These are phyloP conservation scores for Forpus xanthops DNA, from an alignment of 2,797 vertebrate species.

Conservation along the genomic window DNA sequence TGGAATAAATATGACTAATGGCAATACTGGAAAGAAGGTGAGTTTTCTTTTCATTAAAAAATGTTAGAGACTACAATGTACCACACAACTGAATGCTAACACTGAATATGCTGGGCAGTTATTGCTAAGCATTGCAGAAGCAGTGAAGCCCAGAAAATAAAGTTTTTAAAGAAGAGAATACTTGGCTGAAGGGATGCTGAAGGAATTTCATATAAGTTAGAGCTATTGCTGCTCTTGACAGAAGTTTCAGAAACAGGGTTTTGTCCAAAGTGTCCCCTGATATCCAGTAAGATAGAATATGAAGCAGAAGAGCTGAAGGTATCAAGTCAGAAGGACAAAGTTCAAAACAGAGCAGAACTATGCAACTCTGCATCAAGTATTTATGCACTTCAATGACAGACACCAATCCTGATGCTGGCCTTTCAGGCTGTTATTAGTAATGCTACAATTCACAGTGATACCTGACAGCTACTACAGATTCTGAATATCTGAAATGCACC, in stretches of 20 bases:
- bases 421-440: neutral
- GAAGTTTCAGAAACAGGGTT: neutral
- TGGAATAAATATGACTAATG: neutral
- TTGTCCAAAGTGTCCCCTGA: neutral
- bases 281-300: neutral
- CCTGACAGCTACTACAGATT: neutral
- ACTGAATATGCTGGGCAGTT: neutral
- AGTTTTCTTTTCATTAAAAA: neutral
- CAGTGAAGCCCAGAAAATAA: neutral
- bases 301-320: neutral
- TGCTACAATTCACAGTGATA: neutral
- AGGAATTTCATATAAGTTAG: neutral
- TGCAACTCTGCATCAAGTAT: neutral
- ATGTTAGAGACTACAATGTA: neutral
- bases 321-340: neutral
- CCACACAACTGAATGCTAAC: neutral
- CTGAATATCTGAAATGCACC: neutral
- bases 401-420: neutral
- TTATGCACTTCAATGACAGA: slow-evolving; percentile 4
- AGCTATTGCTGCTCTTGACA: neutral
- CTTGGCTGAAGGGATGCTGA: neutral
- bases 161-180: neutral
- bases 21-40: neutral
- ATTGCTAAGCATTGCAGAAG: neutral
- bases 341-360: neutral